Evolutionary conservation across 2,888 invertebrate species (phyloP).

Genomic region (Agrotis clavis): DNA sequence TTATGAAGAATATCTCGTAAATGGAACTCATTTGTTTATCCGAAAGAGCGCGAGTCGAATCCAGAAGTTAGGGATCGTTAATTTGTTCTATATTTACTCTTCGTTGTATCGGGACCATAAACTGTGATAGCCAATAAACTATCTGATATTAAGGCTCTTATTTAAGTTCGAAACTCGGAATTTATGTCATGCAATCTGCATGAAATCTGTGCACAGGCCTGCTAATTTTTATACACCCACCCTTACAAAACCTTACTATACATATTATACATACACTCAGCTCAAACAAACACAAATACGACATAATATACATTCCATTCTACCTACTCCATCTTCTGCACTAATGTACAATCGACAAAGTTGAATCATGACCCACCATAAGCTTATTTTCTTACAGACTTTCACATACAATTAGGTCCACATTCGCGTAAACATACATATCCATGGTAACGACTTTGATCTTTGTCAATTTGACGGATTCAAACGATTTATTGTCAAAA

Average conservation of each 20-base stretch:
- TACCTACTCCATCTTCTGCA: not conserved
- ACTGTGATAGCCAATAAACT: constrained; percentile 18
- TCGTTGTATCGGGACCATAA: constrained; percentile 3
- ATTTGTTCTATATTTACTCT: constrained; percentile 22
- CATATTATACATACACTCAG: not conserved
- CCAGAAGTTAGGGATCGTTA: not conserved
- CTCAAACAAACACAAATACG: not conserved
- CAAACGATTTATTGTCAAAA: too few species aligned
- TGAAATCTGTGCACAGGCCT: constrained; percentile 3
- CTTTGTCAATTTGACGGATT: too few species aligned
- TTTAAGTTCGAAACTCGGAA: not conserved
- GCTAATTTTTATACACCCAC: not conserved
- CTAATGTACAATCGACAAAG: too few species aligned
- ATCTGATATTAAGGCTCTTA: not conserved
- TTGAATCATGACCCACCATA: too few species aligned
- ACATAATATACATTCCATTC: not conserved
- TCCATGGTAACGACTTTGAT: too few species aligned
- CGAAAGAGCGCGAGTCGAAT: not conserved
- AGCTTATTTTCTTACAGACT: too few species aligned
- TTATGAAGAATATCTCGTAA: constrained; percentile 22
- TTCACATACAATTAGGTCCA: too few species aligned
- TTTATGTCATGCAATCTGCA: not conserved
- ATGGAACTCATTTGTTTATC: not conserved
- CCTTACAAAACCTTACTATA: too few species aligned
- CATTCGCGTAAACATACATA: too few species aligned